These are phyloP conservation scores for Phrynocephalus vlangalii DNA, from an alignment of 2,797 vertebrate genomes.

Conservation along the genomic window DNA sequence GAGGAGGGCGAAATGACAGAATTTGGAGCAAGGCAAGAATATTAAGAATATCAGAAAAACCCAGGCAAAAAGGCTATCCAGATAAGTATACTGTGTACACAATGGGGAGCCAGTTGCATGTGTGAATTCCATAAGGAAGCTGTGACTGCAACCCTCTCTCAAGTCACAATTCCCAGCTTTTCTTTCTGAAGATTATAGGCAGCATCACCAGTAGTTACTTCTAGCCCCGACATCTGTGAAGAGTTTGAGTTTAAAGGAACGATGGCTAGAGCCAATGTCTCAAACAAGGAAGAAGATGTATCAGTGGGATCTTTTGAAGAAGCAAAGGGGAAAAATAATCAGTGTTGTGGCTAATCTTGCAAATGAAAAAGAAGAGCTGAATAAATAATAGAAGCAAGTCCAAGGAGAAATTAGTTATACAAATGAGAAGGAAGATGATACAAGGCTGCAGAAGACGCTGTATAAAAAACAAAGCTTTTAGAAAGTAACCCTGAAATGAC, in stretches of 20 bases:
- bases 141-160: not conserved
- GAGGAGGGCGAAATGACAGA: not conserved
- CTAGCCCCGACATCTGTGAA: not conserved
- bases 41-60: not conserved
- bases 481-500: not conserved
- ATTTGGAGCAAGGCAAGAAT: not conserved
- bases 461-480: not conserved
- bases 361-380: not conserved
- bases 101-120: not conserved
- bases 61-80: not conserved
- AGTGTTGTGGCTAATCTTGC: not conserved
- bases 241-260: not conserved
- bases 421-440: not conserved
- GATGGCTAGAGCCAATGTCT: not conserved
- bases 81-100: not conserved
- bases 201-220: not conserved
- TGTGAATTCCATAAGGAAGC: not conserved
- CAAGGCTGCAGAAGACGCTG: not conserved
- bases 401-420: not conserved
- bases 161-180: not conserved
- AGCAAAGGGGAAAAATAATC: not conserved
- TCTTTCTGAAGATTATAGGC: not conserved
- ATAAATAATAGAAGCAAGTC: not conserved
- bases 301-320: not conserved
- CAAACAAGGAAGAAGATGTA: not conserved